phyloP scores from a whole-genome alignment of 2,797 vertebrate genomes.

The Chiroxiphia lanceolata region DNA sequence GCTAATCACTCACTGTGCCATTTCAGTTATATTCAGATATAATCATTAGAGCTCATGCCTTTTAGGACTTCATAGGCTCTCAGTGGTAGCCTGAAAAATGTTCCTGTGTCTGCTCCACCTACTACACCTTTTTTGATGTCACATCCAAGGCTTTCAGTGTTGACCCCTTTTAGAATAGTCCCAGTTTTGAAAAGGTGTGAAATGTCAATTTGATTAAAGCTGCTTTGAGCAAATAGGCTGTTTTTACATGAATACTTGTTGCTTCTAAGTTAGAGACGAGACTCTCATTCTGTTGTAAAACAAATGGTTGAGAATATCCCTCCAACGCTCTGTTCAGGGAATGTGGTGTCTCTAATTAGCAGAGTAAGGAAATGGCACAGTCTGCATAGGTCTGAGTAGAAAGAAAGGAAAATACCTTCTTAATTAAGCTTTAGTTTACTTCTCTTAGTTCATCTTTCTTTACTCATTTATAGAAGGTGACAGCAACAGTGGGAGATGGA shows the following conservation, averaged over 20 bases:
- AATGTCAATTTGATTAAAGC: constrained; percentile 47
- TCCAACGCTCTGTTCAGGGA: constrained; percentile 14
- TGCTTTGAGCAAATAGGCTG: background rate
- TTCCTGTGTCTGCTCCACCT: background rate
- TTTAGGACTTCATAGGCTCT: background rate
- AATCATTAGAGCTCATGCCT: background rate
- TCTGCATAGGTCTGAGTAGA: constrained; percentile 7
- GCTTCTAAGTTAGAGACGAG: constrained; percentile 55
- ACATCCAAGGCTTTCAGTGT: background rate
- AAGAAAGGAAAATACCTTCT: background rate
- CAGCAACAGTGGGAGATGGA: constrained; percentile 10
- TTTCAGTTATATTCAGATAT: background rate
- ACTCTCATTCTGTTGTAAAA: constrained; percentile 61
- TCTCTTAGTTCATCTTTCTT: constrained; percentile 31
- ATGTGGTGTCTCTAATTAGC: constrained; percentile 69
- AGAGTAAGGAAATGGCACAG: constrained; percentile 40
- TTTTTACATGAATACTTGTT: background rate
- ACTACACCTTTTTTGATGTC: background rate
- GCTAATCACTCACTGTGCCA: background rate
- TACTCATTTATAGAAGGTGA: constrained; percentile 37
- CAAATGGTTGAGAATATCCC: background rate
- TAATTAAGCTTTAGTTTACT: constrained; percentile 57
- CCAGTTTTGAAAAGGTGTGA: constrained; percentile 50
- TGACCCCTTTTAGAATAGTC: constrained; percentile 16
- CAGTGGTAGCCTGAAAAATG: background rate